phyloP scores from a whole-genome alignment of 1,140 invertebrate genomes.

The Apis laboriosa region DNA sequence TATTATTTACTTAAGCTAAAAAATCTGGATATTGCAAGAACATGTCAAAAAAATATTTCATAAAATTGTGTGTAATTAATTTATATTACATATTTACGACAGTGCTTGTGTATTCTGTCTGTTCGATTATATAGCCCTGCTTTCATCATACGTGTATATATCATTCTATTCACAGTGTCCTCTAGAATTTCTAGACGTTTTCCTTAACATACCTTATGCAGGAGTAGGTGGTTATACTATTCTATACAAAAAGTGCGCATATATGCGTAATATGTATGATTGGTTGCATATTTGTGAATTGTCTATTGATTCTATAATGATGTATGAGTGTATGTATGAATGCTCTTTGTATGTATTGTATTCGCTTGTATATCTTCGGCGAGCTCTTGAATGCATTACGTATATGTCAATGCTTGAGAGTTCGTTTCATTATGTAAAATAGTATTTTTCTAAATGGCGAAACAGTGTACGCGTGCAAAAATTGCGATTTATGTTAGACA shows the following conservation, averaged over 20 bases:
- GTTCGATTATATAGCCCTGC: slow-evolving; percentile 43
- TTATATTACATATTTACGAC: background rate
- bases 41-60: background rate
- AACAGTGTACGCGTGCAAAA: slow-evolving; percentile 46
- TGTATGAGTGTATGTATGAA: background rate
- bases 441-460: slow-evolving; percentile 79
- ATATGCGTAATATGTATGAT: slow-evolving; percentile 24
- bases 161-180: slow-evolving; percentile 54
- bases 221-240: slow-evolving; percentile 47
- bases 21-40: background rate
- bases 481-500: slow-evolving; percentile 13
- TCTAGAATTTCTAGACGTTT: slow-evolving; percentile 57
- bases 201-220: slow-evolving; percentile 52
- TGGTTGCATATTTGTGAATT: slow-evolving; percentile 28
- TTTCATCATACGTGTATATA: slow-evolving; percentile 57
- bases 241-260: slow-evolving; percentile 34
- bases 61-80: slow-evolving; percentile 36
- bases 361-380: slow-evolving; percentile 52
- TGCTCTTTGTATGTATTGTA: slow-evolving; percentile 35
- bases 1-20: background rate
- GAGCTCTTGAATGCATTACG: slow-evolving; percentile 48
- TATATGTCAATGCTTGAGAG: slow-evolving; percentile 46
- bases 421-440: slow-evolving; percentile 73
- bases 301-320: slow-evolving; percentile 32
- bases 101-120: slow-evolving; percentile 19